Conservation (phyloP, 2,888 invertebrate species). For the Platycheirus rosarum region DNA sequence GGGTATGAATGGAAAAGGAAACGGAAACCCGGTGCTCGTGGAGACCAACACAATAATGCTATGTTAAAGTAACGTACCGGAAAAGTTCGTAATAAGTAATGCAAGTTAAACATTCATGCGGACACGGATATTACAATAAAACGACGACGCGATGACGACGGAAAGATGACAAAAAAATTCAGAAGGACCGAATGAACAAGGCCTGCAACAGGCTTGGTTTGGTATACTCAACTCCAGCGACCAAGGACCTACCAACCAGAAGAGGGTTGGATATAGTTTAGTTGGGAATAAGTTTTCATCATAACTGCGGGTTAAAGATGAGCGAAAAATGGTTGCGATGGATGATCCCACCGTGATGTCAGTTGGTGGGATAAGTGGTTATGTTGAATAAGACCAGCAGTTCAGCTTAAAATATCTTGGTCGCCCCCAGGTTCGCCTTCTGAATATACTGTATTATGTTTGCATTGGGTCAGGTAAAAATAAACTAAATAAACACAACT, state of each 20-base stretch:
- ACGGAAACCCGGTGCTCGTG: slow-evolving; percentile 4
- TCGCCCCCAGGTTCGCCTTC: neutral
- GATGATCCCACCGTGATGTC: neutral
- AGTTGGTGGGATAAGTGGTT: slow-evolving; percentile 15
- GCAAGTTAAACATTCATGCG: slow-evolving; percentile 58
- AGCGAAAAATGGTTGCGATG: too few species aligned
- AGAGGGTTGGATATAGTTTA: slow-evolving; percentile 4
- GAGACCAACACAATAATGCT: slow-evolving; percentile 20
- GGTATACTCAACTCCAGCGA: neutral
- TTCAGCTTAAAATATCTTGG: neutral
- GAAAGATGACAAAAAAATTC: slow-evolving; percentile 19
- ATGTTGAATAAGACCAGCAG: slow-evolving; percentile 17
- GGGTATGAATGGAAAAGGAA: slow-evolving; percentile 7
- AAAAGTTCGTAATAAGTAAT: slow-evolving; percentile 50
- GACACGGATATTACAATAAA: slow-evolving; percentile 44
- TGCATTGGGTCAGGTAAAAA: slow-evolving; percentile 26
- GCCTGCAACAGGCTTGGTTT: slow-evolving; percentile 46
- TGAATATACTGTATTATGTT: slow-evolving; percentile 18
- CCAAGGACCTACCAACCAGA: neutral
- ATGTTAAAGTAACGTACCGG: slow-evolving; percentile 28
- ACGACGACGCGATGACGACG: too few species aligned
- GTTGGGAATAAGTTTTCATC: slow-evolving; percentile 36
- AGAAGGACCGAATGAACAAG: slow-evolving; percentile 3
- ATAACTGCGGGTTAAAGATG: slow-evolving; percentile 37
- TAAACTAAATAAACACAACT: neutral